A percentile compares a stretch with the other conserved stretches of the same genome.
Conservation (phyloP, 2,888 invertebrate species). For the Pegoplata infirma region DNA sequence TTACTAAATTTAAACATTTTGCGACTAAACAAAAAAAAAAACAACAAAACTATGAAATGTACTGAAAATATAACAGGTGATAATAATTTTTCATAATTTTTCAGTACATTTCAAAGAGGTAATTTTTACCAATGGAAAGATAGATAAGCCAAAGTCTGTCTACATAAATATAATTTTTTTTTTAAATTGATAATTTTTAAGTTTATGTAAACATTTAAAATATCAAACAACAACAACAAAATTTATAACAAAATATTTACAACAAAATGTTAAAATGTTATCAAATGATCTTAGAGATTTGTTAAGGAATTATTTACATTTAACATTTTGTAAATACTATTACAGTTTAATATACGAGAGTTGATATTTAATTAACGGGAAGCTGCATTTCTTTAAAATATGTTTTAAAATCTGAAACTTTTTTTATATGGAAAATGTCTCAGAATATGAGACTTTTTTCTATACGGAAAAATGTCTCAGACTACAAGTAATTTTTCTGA, state of each 20-base stretch:
- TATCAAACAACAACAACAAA: slow-evolving; percentile 35
- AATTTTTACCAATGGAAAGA: not conserved
- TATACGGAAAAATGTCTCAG: no score
- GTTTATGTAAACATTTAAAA: slow-evolving; percentile 49
- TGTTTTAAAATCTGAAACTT: no score
- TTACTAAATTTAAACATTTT: slow-evolving; percentile 2
- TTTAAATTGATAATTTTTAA: slow-evolving; percentile 35
- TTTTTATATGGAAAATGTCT: no score
- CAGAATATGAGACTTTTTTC: no score
- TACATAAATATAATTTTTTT: not conserved
- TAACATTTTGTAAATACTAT: no score
- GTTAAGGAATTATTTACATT: not conserved
- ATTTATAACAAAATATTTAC: slow-evolving; percentile 3
- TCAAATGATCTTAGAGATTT: slow-evolving; percentile 11
- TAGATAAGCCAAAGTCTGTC: slow-evolving; percentile 8
- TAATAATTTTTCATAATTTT: slow-evolving; percentile 16
- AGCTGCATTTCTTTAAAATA: no score
- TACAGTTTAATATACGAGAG: no score
- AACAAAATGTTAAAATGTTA: slow-evolving; percentile 29
- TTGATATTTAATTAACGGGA: no score
- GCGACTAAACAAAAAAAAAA: not conserved
- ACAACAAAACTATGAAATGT: slow-evolving; percentile 13
- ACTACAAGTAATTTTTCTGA: no score
- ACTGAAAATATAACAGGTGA: slow-evolving; percentile 43
- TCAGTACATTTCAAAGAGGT: not conserved